phyloP scores from a whole-genome alignment of 2,888 invertebrate genomes.

The Drosophila quinaria region DNA sequence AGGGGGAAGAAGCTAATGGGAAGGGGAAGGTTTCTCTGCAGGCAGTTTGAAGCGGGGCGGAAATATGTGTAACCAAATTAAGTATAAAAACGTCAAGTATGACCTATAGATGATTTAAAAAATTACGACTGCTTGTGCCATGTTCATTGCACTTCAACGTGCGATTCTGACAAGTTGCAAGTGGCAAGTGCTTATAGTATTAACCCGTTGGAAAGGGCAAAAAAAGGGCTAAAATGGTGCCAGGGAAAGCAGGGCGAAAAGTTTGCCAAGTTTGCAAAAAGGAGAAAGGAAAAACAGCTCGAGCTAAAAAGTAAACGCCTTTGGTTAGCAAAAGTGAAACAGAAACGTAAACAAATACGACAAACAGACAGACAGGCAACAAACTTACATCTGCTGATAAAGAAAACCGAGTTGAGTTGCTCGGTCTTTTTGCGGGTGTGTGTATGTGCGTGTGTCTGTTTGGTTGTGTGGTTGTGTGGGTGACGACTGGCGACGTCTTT shows the following conservation, averaged over 20 bases:
- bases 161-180: constrained; percentile 5
- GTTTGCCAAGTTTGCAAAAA: constrained; percentile 42
- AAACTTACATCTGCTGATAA: constrained; percentile 82
- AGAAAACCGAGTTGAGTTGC: constrained; percentile 55
- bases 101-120: constrained; percentile 13
- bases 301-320: constrained; percentile 64
- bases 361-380: constrained; percentile 41
- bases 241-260: constrained; percentile 52
- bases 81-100: constrained; percentile 5
- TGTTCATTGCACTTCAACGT: constrained; percentile 33
- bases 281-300: constrained; percentile 39
- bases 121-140: neutral
- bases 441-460: constrained; percentile 22
- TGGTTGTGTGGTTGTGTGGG: neutral
- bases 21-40: neutral
- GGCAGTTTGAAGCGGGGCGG: neutral
- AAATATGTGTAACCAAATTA: constrained; percentile 13
- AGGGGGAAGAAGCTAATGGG: constrained; percentile 7
- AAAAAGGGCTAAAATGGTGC: constrained; percentile 50
- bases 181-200: constrained; percentile 3
- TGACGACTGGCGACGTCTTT: constrained; percentile 43
- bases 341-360: constrained; percentile 76
- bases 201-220: constrained; percentile 39
- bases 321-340: constrained; percentile 76
- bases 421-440: constrained; percentile 1